Evolutionary conservation across 2,797 vertebrate genomes (phyloP), one percentile per base, ranked within the genome.

Genomic region (Pogonophryne albipinna): DNA sequence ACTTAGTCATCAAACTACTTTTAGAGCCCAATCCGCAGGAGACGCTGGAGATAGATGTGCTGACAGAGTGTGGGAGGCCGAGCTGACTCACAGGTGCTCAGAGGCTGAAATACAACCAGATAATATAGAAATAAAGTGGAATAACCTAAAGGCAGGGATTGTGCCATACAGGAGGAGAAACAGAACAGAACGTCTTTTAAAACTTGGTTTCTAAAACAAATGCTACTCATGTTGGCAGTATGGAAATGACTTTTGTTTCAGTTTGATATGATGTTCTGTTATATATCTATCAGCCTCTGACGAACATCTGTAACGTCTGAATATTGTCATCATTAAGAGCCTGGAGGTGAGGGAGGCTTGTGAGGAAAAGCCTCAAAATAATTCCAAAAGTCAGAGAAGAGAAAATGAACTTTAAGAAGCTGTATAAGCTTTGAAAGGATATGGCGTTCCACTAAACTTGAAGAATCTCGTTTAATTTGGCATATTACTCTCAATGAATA

Each of bases 11-110:
- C 75, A 50, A 20, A 62, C 52, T 61, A 70, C 67, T 82, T 85
- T 66, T 52, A 31, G 76, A 81, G 61, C 41, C 27, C 53, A 56
- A 69, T 19, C 45, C 15, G 1, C 79, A 66, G 63, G 68, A 71
- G 75, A 0, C 34, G 70, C 68, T 58, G 56, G 3, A 11, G 41
- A 70, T 44, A 46, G 56, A 69, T 17, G 17, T 1, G 47, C 55
- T 76, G 76, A 70, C 65, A 41, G 77, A 8, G 59, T 79, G 85
- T 85, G 86, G 84, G 85, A 62, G 42, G 85, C 10, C 1, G 47
- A 46, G 71, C 55, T 85, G 83, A 89, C 83, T 89, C 89, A 88
- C 76, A 47, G 72, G 67, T 51, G 69, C 78, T 66, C 44, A 42
- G 51, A 56, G 38, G 82, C 80, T 85, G 76, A 84, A 68, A 65